Evolutionary conservation across 2,888 invertebrate genomes (phyloP), one percentile per base, ranked within the genome.

Genomic region (Vesta saturnalis): DNA sequence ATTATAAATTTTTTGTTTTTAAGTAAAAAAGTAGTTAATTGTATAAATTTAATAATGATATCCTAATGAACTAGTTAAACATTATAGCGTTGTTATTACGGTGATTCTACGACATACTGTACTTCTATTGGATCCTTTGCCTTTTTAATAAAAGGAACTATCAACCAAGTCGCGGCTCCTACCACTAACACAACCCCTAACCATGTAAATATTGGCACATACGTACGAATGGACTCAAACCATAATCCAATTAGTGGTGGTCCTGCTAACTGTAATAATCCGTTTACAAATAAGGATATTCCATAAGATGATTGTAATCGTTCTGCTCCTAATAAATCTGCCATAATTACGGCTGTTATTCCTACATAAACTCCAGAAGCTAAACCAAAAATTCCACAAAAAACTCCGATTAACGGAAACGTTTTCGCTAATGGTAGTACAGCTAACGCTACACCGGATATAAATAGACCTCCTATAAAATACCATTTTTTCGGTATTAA

Each of bases 301-400:
- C 95, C 95, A 76, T 94, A 95, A 0, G 94, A 93, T 0, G 94
- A 93, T 78, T 94, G 93, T 0, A 95, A 82, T n/a, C 93, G 87
- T 74, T 95, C 94, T 0, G 92, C 91, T 0, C 95, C 95, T 4
- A 95, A 80, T 90, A 94, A 91, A 79, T 95, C 94, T 0, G 94
- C 93, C 93, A 95, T 94, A 1, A 94, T 93, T 43, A 95, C 90
- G 0, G 95, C 94, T 0, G 94, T 94, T 12, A 95, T 91, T 1
- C 95, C 95, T 0, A 94, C 93, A 80, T 94, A 95, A 1, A 92
- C 89, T 8, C 95, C 95, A 0, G 94, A 94, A 1, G 94, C 92
- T 14, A 95, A 83, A 1, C 95, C 95, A 78, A 94, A 95, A 0
- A 92, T 78, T 0, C 91, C 89, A 81, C 94, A 94, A 79, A 90